A percentile compares a stretch with the other conserved stretches of the same genome.
These are phyloP conservation scores for Xiphophorus maculatus DNA, from an alignment of 2,113 vertebrate genomes.

Conservation along the genomic window DNA sequence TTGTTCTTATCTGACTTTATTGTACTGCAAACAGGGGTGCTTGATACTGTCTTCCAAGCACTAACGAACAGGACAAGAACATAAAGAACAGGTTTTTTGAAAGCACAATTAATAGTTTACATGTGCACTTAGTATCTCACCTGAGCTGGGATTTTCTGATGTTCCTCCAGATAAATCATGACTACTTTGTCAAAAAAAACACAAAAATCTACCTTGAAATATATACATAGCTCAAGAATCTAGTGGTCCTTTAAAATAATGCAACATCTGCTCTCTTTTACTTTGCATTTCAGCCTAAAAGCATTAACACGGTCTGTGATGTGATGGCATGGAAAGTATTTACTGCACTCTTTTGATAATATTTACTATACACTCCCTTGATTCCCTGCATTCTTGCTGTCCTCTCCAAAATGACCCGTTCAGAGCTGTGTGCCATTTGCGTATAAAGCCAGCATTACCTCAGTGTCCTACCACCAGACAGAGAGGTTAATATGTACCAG, in stretches of 20 bases:
- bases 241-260: too few relatives aligned
- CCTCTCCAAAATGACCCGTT: slow-evolving; percentile 62
- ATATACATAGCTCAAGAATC: too few relatives aligned
- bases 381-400: slow-evolving; percentile 67
- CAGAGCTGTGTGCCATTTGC: slow-evolving; percentile 36
- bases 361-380: slow-evolving; percentile 52
- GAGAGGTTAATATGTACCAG: slow-evolving; percentile 14
- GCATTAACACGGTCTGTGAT: slow-evolving; percentile 15
- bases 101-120: neutral
- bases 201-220: too few relatives aligned
- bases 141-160: neutral
- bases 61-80: too few relatives aligned
- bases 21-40: neutral
- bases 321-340: slow-evolving; percentile 24
- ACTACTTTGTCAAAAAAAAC: neutral
- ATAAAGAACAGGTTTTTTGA: too few relatives aligned
- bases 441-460: slow-evolving; percentile 36
- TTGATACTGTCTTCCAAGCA: too few relatives aligned
- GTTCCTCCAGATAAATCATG: neutral
- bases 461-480: slow-evolving; percentile 25
- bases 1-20: neutral
- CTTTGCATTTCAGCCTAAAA: neutral
- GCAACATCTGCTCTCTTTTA: neutral
- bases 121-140: neutral
- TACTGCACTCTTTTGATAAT: slow-evolving; percentile 44